A percentile compares a stretch with the other conserved stretches of the same genome.
These are phyloP conservation scores for Calcarius ornatus DNA, from an alignment of 2,113 vertebrate genomes.

Conservation along the genomic window DNA sequence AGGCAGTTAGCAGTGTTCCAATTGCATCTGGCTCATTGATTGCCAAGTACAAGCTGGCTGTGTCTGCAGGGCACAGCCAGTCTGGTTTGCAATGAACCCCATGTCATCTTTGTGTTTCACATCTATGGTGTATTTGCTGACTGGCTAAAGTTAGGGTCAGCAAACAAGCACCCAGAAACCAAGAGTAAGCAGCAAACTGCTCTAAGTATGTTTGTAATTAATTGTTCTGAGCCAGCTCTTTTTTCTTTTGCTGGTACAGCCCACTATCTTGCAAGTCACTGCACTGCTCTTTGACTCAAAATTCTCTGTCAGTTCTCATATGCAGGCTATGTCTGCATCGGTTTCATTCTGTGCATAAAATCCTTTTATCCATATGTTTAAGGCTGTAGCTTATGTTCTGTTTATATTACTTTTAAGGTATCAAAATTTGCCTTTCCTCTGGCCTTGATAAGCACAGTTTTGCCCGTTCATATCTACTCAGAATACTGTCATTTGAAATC, in stretches of 20 bases:
- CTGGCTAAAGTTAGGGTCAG: neutral
- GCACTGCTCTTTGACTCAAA: neutral
- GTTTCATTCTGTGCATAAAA: neutral
- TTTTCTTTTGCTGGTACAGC: neutral
- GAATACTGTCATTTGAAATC: neutral
- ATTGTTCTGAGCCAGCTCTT: neutral
- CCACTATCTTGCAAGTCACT: neutral
- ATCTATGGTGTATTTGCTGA: neutral
- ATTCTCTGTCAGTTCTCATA: neutral
- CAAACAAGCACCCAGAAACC: neutral
- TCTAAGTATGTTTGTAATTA: neutral
- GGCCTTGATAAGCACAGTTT: neutral
- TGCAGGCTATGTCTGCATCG: neutral
- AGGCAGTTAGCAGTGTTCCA: slow-evolving; percentile 15
- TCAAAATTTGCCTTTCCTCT: neutral
- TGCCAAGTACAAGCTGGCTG: neutral
- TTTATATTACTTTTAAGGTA: neutral
- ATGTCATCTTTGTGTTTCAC: neutral
- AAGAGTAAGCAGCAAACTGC: neutral
- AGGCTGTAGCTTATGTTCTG: neutral
- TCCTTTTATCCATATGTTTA: neutral
- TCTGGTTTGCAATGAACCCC: neutral
- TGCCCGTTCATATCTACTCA: neutral
- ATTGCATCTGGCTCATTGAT: slow-evolving; percentile 24
- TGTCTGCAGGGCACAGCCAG: neutral